Conservation (phyloP, 1,140 invertebrate genomes). For the Achroia grisella region DNA sequence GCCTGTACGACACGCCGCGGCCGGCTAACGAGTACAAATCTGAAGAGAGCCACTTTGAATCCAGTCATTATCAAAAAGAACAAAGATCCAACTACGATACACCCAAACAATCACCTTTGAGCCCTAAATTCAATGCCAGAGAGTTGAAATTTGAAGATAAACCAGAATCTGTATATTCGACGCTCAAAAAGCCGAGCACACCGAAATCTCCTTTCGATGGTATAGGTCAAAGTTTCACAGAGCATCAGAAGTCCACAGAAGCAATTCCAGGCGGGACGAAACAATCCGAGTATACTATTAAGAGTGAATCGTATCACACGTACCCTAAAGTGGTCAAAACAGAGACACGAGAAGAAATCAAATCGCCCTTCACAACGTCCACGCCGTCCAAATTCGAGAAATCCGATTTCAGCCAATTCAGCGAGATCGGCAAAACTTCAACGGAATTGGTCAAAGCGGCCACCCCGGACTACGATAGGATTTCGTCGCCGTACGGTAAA, state of each 20-base stretch:
- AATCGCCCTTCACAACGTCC: slow-evolving; percentile 58
- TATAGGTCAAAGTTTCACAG: slow-evolving; percentile 51
- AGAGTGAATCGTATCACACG: slow-evolving; percentile 56
- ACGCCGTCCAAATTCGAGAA: slow-evolving; percentile 48
- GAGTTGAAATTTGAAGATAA: slow-evolving; percentile 66
- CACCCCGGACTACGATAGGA: slow-evolving; percentile 55
- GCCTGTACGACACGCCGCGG: slow-evolving; percentile 67
- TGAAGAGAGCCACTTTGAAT: slow-evolving; percentile 42
- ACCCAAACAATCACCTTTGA: slow-evolving; percentile 47
- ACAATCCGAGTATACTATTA: slow-evolving; percentile 54
- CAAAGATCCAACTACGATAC: slow-evolving; percentile 55
- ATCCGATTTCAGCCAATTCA: slow-evolving; percentile 10
- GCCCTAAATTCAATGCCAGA: slow-evolving; percentile 69
- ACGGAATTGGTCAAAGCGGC: slow-evolving; percentile 51
- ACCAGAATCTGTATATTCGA: slow-evolving; percentile 52
- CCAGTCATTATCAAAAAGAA: slow-evolving; percentile 31
- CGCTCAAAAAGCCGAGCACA: slow-evolving; percentile 41
- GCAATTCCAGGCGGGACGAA: slow-evolving; percentile 55
- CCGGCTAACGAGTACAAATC: slow-evolving; percentile 46
- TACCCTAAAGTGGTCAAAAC: slow-evolving; percentile 48
- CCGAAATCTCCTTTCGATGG: slow-evolving; percentile 42
- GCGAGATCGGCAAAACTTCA: slow-evolving; percentile 24
- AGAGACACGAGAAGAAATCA: slow-evolving; percentile 44
- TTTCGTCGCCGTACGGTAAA: slow-evolving; percentile 56
- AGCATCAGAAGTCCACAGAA: slow-evolving; percentile 58